phyloP scores from a whole-genome alignment of 2,113 vertebrate genomes.

The Bos indicus region DNA sequence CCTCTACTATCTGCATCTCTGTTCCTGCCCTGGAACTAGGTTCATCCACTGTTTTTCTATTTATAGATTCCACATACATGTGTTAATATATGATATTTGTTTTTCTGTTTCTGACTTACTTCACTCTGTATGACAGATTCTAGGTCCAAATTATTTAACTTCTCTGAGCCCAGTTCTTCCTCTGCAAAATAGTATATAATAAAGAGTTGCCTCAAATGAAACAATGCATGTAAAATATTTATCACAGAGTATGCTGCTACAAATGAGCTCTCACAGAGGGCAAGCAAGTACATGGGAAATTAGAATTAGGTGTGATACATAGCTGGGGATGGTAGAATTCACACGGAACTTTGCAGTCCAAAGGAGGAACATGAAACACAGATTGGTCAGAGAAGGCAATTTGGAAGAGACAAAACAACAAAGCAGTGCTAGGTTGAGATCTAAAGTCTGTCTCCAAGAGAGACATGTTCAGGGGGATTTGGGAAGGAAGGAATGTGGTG shows the following conservation, averaged over 20 bases:
- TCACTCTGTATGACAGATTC: neutral
- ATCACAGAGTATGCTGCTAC: neutral
- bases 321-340: neutral
- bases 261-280: neutral
- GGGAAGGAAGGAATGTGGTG: accelerated
- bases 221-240: neutral
- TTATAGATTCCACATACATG: neutral
- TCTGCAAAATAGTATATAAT: neutral
- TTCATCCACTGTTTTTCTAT: neutral
- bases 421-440: neutral
- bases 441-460: neutral
- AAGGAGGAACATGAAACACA: neutral
- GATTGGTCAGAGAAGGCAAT: neutral
- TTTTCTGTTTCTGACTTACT: neutral
- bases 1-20: neutral
- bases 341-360: neutral
- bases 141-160: neutral
- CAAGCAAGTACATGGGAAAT: neutral
- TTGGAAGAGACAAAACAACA: neutral
- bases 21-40: neutral
- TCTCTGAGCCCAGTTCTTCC: neutral
- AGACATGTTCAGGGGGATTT: accelerated
- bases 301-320: neutral
- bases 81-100: neutral
- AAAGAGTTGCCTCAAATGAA: neutral